Conservation (phyloP, 2,113 vertebrate species). For the Pontoporia blainvillei region DNA sequence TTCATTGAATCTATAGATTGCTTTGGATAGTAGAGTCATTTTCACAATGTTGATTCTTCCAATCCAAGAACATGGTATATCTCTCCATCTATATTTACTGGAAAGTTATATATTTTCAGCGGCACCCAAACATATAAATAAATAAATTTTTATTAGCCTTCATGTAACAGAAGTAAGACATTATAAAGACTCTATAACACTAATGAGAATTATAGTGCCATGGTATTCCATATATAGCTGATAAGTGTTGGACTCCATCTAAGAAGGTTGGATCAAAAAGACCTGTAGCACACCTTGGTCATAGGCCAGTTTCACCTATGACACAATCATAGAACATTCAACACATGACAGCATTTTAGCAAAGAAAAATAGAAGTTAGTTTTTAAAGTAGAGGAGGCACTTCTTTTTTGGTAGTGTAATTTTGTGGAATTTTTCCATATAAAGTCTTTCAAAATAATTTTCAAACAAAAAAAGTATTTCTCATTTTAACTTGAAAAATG, state of each 20-base stretch:
- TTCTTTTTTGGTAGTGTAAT: background rate
- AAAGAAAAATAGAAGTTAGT: background rate
- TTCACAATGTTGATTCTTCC: too few relatives aligned
- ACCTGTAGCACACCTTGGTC: background rate
- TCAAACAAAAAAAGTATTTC: background rate
- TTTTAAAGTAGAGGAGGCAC: background rate
- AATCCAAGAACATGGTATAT: too few relatives aligned
- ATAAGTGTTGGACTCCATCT: background rate
- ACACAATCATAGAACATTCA: background rate
- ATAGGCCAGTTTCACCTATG: background rate
- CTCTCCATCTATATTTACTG: background rate
- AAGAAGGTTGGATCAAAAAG: background rate
- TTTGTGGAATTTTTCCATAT: background rate
- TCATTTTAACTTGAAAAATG: background rate
- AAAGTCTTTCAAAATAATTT: background rate
- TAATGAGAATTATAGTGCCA: background rate
- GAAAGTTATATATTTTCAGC: background rate
- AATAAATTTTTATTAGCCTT: background rate
- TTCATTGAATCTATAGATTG: too few relatives aligned
- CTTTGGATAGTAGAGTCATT: too few relatives aligned
- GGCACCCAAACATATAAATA: background rate
- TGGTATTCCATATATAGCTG: background rate
- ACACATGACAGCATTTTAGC: background rate
- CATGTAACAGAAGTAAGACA: background rate
- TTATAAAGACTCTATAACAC: background rate